A percentile compares a stretch with the other conserved stretches of the same genome.
Evolutionary conservation across 64 coral and sea anemone species (phyloP).

Genomic region (Porites australiensis): DNA sequence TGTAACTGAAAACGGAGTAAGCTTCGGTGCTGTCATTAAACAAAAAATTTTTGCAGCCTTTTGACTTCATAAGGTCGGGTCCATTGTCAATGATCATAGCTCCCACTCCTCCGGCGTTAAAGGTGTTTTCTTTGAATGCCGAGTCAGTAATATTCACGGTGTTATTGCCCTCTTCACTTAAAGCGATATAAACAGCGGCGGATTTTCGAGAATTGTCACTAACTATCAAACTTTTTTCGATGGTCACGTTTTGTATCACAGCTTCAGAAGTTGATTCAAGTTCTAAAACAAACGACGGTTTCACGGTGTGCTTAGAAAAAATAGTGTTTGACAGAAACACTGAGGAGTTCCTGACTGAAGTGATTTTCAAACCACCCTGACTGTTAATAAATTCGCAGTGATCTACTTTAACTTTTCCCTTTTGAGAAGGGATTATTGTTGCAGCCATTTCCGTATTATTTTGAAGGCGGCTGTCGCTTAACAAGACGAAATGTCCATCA

Average conservation of each 20-base stretch:
- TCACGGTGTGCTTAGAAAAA: background rate
- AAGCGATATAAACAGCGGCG: background rate
- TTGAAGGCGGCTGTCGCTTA: background rate
- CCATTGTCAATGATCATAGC: slow-evolving; percentile 14
- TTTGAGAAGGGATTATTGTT: background rate
- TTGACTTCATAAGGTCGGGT: background rate
- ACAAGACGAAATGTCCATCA: background rate
- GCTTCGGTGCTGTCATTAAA: background rate
- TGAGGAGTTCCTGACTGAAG: background rate
- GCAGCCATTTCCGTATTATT: background rate
- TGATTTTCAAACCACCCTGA: background rate
- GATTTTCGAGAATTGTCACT: background rate
- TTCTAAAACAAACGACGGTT: background rate
- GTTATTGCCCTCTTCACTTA: background rate
- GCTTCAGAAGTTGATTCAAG: background rate
- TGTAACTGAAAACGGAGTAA: background rate
- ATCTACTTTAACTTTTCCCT: background rate
- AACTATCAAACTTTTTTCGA: background rate
- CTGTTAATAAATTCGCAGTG: background rate
- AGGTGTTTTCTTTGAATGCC: background rate
- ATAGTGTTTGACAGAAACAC: background rate
- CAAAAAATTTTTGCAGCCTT: background rate
- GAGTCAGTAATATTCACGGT: background rate
- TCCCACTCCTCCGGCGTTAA: background rate
- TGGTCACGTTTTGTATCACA: background rate